Evolutionary conservation across 2,113 vertebrate genomes (phyloP).

Genomic region (Cynoglossus semilaevis): DNA sequence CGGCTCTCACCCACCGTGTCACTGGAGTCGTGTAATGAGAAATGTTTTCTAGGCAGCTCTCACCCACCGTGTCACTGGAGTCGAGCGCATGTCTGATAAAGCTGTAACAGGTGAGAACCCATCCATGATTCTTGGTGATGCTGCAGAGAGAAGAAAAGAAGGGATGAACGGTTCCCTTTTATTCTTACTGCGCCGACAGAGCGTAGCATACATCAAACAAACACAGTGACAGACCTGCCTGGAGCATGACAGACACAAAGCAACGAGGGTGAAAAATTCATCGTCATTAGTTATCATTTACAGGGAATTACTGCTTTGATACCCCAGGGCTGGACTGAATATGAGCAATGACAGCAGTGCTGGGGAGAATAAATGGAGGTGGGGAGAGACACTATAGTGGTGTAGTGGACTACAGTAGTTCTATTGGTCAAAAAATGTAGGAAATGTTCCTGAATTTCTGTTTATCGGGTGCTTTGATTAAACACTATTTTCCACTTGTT

Average conservation of each 20-base stretch:
- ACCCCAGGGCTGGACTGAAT: slow-evolving; percentile 50
- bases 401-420: slow-evolving; percentile 21
- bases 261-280: slow-evolving; percentile 38
- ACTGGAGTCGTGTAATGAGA: slow-evolving; percentile 64
- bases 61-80: slow-evolving; percentile 58
- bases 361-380: slow-evolving; percentile 17
- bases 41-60: slow-evolving; percentile 62
- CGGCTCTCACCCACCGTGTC: slow-evolving; percentile 57
- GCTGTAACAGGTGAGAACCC: slow-evolving; percentile 21
- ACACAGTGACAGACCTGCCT: slow-evolving; percentile 11
- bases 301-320: slow-evolving; percentile 50
- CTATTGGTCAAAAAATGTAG: too few relatives aligned
- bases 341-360: slow-evolving; percentile 15
- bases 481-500: too few relatives aligned
- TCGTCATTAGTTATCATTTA: slow-evolving; percentile 71
- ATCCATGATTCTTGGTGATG: slow-evolving; percentile 28
- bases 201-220: slow-evolving; percentile 9
- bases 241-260: slow-evolving; percentile 33
- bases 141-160: slow-evolving; percentile 8
- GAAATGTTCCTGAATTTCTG: too few relatives aligned
- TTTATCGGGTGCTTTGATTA: too few relatives aligned
- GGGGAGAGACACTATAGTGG: slow-evolving; percentile 20
- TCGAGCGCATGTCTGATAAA: slow-evolving; percentile 34
- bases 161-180: slow-evolving; percentile 7
- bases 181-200: background rate